phyloP scores from a whole-genome alignment of 2,888 invertebrate genomes.

The Drosophila greeni region DNA sequence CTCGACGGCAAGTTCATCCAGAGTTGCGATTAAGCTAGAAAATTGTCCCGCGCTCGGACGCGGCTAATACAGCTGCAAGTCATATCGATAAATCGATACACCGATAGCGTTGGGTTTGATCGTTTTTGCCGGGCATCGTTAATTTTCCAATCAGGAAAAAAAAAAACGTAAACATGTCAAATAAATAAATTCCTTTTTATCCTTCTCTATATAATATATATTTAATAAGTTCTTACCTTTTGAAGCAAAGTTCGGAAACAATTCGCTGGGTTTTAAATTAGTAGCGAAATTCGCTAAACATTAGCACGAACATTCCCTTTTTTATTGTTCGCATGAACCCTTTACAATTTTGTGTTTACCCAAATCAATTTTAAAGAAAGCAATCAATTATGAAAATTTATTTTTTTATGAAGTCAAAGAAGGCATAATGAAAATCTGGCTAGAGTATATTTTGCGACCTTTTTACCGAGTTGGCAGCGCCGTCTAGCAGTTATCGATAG shows the following conservation, averaged over 20 bases:
- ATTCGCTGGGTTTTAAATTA: not conserved
- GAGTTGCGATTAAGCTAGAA: slow-evolving; percentile 82
- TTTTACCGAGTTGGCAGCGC: slow-evolving; percentile 15
- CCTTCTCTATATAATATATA: too few relatives aligned
- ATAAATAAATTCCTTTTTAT: not conserved
- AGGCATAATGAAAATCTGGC: not conserved
- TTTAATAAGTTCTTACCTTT: not conserved
- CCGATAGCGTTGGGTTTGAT: not conserved
- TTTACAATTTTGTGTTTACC: too few relatives aligned
- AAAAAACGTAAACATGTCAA: not conserved
- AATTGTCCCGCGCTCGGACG: slow-evolving; percentile 20
- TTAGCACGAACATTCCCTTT: too few relatives aligned
- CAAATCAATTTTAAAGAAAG: not conserved
- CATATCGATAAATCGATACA: slow-evolving; percentile 4
- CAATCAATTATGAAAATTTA: not conserved
- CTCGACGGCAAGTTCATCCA: slow-evolving; percentile 89
- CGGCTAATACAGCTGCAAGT: slow-evolving; percentile 6
- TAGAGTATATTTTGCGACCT: not conserved
- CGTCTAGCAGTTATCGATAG: slow-evolving; percentile 1
- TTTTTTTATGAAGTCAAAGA: too few relatives aligned
- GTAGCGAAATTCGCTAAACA: too few relatives aligned
- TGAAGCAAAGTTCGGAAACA: too few relatives aligned
- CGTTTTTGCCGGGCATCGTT: not conserved
- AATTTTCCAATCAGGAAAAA: not conserved
- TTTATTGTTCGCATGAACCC: too few relatives aligned